These are phyloP conservation scores for Drosophila rellima DNA, from an alignment of 2,888 invertebrate genomes.

Conservation along the genomic window DNA sequence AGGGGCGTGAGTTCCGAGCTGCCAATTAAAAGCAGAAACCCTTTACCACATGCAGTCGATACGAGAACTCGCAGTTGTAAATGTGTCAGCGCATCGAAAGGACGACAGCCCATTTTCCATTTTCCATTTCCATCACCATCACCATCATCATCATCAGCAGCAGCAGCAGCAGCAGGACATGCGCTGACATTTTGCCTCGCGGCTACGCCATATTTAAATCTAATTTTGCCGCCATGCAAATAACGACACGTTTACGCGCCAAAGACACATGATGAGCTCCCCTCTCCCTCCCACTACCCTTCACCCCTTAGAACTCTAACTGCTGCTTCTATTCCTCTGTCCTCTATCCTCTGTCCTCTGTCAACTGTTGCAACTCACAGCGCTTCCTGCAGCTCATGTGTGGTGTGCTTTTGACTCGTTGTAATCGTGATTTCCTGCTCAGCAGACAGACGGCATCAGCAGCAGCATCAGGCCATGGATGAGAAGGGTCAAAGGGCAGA, in stretches of 20 bases:
- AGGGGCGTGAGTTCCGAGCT: conserved; percentile 12
- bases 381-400: conserved; percentile 24
- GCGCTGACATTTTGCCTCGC: conserved; percentile 72
- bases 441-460: conserved; percentile 57
- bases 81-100: conserved; percentile 15
- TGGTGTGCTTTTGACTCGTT: conserved; percentile 62
- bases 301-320: background rate
- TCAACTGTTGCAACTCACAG: conserved; percentile 11
- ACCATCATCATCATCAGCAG: conserved; percentile 33
- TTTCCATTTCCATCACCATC: background rate
- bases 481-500: background rate
- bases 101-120: conserved; percentile 60
- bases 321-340: conserved; percentile 3
- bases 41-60: conserved; percentile 7
- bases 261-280: conserved; percentile 47
- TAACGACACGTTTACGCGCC: conserved; percentile 62
- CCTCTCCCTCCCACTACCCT: background rate
- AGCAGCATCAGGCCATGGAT: conserved; percentile 14
- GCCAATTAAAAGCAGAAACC: conserved; percentile 50
- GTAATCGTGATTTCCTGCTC: conserved; percentile 80
- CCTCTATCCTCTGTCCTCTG: conserved; percentile 1
- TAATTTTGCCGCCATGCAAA: conserved; percentile 77
- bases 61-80: background rate
- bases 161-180: conserved; percentile 64
- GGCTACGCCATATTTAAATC: conserved; percentile 77